These are phyloP conservation scores for Aeoliscus strigatus DNA, from an alignment of 2,797 vertebrate species.

Conservation along the genomic window DNA sequence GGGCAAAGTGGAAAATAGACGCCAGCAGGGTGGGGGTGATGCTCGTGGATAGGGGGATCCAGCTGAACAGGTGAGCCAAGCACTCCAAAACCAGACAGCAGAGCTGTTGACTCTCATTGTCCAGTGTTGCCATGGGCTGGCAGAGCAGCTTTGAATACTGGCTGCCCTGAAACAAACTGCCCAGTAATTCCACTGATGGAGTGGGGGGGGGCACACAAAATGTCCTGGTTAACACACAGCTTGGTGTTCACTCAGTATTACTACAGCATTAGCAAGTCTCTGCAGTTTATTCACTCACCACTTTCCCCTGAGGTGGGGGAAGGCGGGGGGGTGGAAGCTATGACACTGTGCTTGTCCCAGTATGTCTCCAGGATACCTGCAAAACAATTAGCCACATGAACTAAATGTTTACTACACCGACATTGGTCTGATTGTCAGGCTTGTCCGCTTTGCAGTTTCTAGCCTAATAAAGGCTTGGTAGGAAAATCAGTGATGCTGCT, in stretches of 20 bases:
- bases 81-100: constrained; percentile 93
- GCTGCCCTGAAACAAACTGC: constrained; percentile 87
- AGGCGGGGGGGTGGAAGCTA: constrained; percentile 91
- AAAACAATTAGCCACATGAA: constrained; percentile 7
- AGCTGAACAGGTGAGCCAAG: constrained; percentile 97
- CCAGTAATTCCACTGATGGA: constrained; percentile 81
- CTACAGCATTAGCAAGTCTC: neutral
- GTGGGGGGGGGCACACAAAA: constrained; percentile 23
- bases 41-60: constrained; percentile 95
- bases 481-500: no score
- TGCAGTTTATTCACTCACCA: constrained; percentile 69
- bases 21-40: constrained; percentile 96
- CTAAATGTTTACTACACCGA: neutral
- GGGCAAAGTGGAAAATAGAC: constrained; percentile 96
- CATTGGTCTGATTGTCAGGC: neutral
- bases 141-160: constrained; percentile 85
- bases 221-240: constrained; percentile 7
- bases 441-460: no score
- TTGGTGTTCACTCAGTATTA: neutral
- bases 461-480: no score
- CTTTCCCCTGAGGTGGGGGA: constrained; percentile 94
- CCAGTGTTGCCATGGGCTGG: constrained; percentile 87
- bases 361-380: constrained; percentile 94
- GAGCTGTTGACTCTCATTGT: constrained; percentile 86
- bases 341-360: constrained; percentile 96